Evolutionary conservation across 2,888 invertebrate genomes (phyloP).

Genomic region (Diarsia brunnea): DNA sequence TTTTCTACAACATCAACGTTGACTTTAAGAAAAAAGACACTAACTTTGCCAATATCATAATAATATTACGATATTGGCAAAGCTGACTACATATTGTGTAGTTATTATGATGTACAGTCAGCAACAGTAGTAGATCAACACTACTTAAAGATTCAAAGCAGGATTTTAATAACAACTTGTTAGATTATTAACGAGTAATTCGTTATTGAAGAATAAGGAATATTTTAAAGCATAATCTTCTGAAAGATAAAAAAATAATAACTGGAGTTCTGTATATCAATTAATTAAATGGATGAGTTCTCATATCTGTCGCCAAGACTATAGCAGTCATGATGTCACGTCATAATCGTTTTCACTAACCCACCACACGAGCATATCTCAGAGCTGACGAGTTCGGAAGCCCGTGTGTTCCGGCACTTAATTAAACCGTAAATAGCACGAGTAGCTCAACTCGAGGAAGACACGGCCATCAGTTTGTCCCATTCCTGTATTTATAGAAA

Average conservation of each 20-base stretch:
- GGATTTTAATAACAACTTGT: too few species aligned
- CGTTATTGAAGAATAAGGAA: too few species aligned
- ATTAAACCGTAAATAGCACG: constrained; percentile 62
- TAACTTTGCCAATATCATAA: not conserved
- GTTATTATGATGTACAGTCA: not conserved
- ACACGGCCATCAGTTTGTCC: constrained; percentile 50
- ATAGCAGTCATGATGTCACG: not conserved
- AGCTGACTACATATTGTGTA: too few species aligned
- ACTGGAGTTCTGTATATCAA: too few species aligned
- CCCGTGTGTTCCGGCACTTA: constrained; percentile 54
- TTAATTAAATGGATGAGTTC: not conserved
- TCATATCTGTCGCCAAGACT: not conserved
- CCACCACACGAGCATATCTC: constrained; percentile 24
- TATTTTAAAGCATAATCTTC: too few species aligned
- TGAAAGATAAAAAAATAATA: too few species aligned
- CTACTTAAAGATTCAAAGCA: too few species aligned
- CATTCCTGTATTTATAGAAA: constrained; percentile 64
- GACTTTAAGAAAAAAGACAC: not conserved
- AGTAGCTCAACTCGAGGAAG: constrained; percentile 41
- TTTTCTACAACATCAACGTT: not conserved
- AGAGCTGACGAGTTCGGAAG: constrained; percentile 54
- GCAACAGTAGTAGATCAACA: too few species aligned
- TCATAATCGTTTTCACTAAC: constrained; percentile 21
- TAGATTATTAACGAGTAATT: too few species aligned
- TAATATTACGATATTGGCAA: too few species aligned